Conservation (phyloP, 92 coral and sea anemone species). For the Siderastrea radians region DNA sequence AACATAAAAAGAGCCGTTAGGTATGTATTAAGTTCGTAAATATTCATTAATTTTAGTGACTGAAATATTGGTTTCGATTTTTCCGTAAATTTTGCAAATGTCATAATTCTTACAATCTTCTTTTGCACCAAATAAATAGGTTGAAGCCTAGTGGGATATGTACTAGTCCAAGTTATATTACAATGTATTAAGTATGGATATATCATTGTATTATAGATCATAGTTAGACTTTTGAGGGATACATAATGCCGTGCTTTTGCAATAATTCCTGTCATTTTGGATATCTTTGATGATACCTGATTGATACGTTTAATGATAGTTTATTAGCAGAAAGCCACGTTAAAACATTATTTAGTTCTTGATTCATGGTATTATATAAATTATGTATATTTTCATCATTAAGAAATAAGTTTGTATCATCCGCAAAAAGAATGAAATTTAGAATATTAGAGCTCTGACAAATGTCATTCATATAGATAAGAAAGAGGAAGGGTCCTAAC, state of each 20-base stretch:
- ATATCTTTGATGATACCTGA: conserved; percentile 17
- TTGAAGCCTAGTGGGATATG: conserved; percentile 2
- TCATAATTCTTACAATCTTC: too few relatives aligned
- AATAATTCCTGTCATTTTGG: conserved; percentile 19
- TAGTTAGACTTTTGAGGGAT: conserved; percentile 11
- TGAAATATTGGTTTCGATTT: background rate
- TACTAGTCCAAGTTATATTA: conserved; percentile 20
- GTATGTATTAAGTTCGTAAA: too few relatives aligned
- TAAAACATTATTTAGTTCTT: background rate
- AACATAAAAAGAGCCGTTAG: too few relatives aligned
- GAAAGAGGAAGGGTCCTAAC: background rate
- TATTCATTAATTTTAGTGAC: too few relatives aligned
- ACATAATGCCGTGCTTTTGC: conserved; percentile 6
- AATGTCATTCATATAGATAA: too few relatives aligned
- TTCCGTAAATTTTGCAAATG: background rate
- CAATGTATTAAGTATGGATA: conserved; percentile 2
- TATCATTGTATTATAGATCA: conserved; percentile 12
- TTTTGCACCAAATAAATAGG: background rate
- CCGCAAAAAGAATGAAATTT: conserved; percentile 3
- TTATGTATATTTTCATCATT: conserved; percentile 3
- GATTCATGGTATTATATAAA: conserved; percentile 21
- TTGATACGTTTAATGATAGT: background rate
- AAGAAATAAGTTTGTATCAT: too few relatives aligned
- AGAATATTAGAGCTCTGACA: background rate
- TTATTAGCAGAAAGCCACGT: background rate